phyloP scores from a whole-genome alignment of 2,888 invertebrate species.

The Ichneumoninae sp. region DNA sequence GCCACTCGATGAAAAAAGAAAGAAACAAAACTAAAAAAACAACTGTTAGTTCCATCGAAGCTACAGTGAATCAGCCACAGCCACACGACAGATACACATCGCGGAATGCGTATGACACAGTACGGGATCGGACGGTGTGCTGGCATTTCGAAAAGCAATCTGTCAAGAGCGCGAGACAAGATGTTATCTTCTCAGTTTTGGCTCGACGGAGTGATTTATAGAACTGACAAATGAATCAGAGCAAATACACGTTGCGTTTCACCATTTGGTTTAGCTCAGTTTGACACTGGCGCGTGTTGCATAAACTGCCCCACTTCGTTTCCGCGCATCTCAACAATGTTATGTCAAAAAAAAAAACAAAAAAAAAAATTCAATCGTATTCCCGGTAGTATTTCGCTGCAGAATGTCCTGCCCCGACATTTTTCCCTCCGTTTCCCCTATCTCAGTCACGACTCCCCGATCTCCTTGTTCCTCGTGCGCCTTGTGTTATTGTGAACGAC shows the following conservation, averaged over 20 bases:
- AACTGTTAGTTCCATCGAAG: not conserved
- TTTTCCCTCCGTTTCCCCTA: not conserved
- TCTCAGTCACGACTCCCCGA: not conserved
- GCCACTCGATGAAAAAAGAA: not conserved
- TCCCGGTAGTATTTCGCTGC: not conserved
- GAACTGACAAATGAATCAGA: not conserved
- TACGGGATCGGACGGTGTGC: conserved; percentile 10
- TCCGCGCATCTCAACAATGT: not conserved
- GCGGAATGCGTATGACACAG: conserved; percentile 8
- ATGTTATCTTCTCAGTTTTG: conserved; percentile 9
- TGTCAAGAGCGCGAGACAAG: conserved; percentile 10
- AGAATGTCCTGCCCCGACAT: not conserved
- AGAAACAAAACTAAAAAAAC: not conserved
- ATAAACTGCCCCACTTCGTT: not conserved
- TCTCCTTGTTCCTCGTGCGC: conserved; percentile 1
- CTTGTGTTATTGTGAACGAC: conserved; percentile 14
- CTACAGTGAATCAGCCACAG: conserved; percentile 3
- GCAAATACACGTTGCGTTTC: not conserved
- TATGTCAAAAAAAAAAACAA: not conserved
- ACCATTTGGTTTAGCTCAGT: not conserved
- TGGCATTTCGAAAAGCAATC: conserved; percentile 32
- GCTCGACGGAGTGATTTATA: not conserved
- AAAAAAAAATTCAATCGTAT: not conserved
- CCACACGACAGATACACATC: not conserved
- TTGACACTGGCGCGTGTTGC: not conserved